phyloP scores from a whole-genome alignment of 1,140 invertebrate species.

The Helicorthomorpha holstii region DNA sequence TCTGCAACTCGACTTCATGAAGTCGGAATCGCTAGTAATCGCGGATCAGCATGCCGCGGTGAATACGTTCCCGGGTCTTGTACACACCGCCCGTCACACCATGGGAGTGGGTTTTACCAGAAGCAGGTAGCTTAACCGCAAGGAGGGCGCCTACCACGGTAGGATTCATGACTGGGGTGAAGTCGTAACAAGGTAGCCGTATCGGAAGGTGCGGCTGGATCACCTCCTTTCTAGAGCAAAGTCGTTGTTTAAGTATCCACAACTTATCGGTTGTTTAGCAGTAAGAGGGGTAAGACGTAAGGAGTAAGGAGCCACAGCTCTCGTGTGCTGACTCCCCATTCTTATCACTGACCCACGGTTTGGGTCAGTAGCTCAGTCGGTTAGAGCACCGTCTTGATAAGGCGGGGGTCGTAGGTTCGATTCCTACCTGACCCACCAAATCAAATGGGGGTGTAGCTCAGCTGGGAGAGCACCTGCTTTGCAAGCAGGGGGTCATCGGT shows the following conservation, averaged over 20 bases:
- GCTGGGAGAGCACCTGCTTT: not conserved
- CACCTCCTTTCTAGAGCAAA: not conserved
- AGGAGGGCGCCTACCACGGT: slow-evolving; percentile 17
- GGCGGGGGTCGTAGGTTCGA: slow-evolving; percentile 20
- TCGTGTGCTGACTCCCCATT: not conserved
- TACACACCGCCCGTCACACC: no score
- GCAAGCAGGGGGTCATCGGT: not conserved
- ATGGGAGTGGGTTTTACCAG: slow-evolving; percentile 22
- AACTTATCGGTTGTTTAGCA: not conserved
- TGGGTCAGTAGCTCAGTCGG: slow-evolving; percentile 15
- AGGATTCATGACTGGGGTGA: slow-evolving; percentile 26
- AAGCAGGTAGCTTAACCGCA: slow-evolving; percentile 23
- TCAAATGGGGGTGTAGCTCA: not conserved
- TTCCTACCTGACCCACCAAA: slow-evolving; percentile 15
- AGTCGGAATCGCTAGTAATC: no score
- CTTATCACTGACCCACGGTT: no score
- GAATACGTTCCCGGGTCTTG: no score
- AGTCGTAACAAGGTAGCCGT: slow-evolving; percentile 37
- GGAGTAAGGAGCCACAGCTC: not conserved
- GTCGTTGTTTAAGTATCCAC: not conserved
- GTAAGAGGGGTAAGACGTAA: not conserved
- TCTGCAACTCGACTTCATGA: no score
- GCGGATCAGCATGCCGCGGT: no score
- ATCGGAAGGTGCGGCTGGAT: no score
- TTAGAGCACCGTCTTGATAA: slow-evolving; percentile 20